Base-by-base conservation (phyloP, 2,797 vertebrate species). In the Pitangus sulphuratus region DNA sequence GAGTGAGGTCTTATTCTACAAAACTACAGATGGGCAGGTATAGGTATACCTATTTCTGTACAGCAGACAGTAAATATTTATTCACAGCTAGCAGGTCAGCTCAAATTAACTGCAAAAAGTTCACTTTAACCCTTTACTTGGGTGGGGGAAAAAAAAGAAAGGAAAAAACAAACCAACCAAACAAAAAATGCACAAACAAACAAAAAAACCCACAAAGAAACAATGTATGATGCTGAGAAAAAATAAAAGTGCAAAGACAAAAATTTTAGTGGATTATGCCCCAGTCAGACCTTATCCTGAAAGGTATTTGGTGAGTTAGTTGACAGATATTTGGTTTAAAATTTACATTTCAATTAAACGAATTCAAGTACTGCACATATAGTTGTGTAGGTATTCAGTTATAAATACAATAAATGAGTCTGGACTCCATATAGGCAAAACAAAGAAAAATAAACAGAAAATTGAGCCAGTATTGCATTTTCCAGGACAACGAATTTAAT, bases 31-130 rank as follows among this genome's bases (percentile, higher is more conserved):
- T 83, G 62, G 74, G 12, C 37, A 96, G 78, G 45, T 89, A 76
- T 37, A 75, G 61, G 69, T 50, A 93, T 40, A 77, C 28, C 19
- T 79, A 37, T 87, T 92, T 91, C 79, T 72, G 82, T 79, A 56
- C 35, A 80, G 39, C 30, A 94, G 87, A 77, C 53, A 87, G 51
- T 66, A 93, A 95, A 91, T 89, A 56, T 89, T 94, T 94, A 87
- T 87, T 93, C 72, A 79, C 69, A 90, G 76, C 20, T 95, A 69
- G 42, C 54, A 84, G 89, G 70, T 88, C 76, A 92, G 48, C 64
- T 85, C 60, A 83, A 89, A 92, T 90, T 92, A 95, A n/a, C 30
- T 64, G 17, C 14, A 77, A 89, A 89, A 94, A 71, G 37, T 74
- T 75, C 28, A 92, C 39, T 91, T 88, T 44, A 69, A 31, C n/a